Base-by-base conservation (phyloP, 2,113 vertebrate species). In the Physeter macrocephalus region DNA sequence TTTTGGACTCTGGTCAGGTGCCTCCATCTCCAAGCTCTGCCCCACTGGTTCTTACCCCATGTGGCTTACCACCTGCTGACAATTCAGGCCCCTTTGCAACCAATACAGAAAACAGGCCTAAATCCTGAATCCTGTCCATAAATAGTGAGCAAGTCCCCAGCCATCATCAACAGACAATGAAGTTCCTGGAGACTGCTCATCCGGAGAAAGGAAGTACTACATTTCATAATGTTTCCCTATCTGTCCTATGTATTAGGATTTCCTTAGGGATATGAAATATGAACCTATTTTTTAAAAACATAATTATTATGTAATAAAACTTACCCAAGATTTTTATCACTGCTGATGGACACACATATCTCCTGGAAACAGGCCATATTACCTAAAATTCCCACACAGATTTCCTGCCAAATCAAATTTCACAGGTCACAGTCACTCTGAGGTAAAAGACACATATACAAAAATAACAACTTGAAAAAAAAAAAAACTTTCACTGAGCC, bases 291-390 rank as follows among this genome's bases (percentile, higher is more conserved):
- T 91, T 66, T 49, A 23, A 90, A 94, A 95, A 94, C 10, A 52
- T 5, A 86, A 71, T 86, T 87, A 54, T 31, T 66, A 86, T 52
- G 11, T 43, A 69, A 36, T 72, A 11, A 90, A 49, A 98, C 99
- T 98, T 97, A 99, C 99, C 99, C 99, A 34, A 99, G 98, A 97
- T 99, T 99, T 93, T 99, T 98, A 96, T 99, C 99, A 96, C 98
- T 99, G 97, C 99, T 99, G 61, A 99, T 99, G 95, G 99, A 98
- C 96, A 98, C 82, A 97, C 99, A 99, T 31, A 99, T 99, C 36
- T 99, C 99, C 95, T 99, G 99, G 97, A 99, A 99, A 98, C 99
- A 99, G 89, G 99, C 99, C 98, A 99, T 99, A 92, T 99, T 99
- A 39, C 99, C 99, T 61, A 99, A 98, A 98, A 99, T 99, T 97